Base-by-base conservation (phyloP, 2,113 vertebrate genomes). In the Ondatra zibethicus region DNA sequence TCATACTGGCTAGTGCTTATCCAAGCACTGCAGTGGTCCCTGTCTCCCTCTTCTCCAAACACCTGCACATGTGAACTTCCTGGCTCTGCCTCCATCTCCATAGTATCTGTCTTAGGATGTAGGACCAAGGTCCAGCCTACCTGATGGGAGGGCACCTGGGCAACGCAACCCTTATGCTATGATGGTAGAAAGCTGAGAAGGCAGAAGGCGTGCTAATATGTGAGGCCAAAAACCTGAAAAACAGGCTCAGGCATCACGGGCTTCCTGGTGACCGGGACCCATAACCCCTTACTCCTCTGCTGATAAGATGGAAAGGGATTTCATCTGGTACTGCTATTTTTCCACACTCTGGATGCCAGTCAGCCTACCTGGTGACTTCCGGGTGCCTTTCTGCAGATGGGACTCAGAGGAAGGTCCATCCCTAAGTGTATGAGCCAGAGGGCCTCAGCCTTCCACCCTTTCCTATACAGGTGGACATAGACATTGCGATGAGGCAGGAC, bases 71-170 rank as follows among this genome's bases (percentile, higher is more conserved):
- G 29, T 0, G 17, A 17, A 77, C 29, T 90, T 94, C 70, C 65
- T 85, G 75, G 52, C 8, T 47, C 36, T 17, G 7, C 2, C 4
- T 9, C 14, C 9, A 25, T 21, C 1, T 5, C 7, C 45, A 55
- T 52, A 61, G 42, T 31, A 19, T 10, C 6, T 45, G 0, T 5
- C 3, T 0, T 0, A 0, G 42, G 36, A 14, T 65, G 7, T 33
- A 68, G n/a, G 17, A 7, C 2, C 21, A 63, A 19, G 27, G 29
- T 3, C 50, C 55, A 25, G 11, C 7, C 68, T 42, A 19, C 21
- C 16, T 29, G 47, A 16, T 55, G 72, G 14, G 8, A 8, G 1
- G 11, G 33, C 42, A 19, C 0, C 36, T 7, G 23, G 36, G 58
- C 14, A 31, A 65, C 70, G 17, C 25, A 21, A 14, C 50, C 39